These are phyloP conservation scores for Cinclus mexicanus DNA, from an alignment of 2,113 vertebrate species.

Conservation along the genomic window DNA sequence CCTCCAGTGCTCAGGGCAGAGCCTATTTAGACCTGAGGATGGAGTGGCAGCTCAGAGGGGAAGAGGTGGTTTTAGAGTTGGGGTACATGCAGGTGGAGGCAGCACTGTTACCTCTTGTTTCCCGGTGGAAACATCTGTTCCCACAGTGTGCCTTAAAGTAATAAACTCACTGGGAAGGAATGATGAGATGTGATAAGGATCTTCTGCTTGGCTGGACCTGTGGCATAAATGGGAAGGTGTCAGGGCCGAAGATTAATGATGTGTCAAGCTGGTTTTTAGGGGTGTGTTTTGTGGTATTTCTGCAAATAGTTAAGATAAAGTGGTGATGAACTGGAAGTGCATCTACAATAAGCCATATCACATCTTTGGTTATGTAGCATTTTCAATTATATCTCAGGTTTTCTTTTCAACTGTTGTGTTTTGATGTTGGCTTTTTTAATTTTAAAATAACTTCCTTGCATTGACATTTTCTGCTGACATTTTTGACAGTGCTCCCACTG, in stretches of 20 bases:
- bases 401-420: neutral
- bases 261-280: neutral
- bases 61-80: neutral
- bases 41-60: neutral
- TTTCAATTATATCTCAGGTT: neutral
- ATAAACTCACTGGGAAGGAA: neutral
- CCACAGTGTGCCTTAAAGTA: neutral
- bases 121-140: neutral
- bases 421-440: neutral
- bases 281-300: neutral
- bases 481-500: neutral
- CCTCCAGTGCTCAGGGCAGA: neutral
- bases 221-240: neutral
- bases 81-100: rapidly evolving
- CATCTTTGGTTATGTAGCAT: neutral
- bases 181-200: neutral
- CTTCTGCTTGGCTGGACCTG: neutral
- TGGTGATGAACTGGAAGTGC: neutral
- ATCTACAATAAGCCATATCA: neutral
- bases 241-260: neutral
- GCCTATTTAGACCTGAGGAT: neutral
- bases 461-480: neutral
- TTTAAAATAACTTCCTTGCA: neutral
- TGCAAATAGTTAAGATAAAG: neutral
- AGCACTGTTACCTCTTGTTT: neutral